Base-by-base conservation (phyloP, 2,888 invertebrate genomes). In the Caenorhabditis virilis region DNA sequence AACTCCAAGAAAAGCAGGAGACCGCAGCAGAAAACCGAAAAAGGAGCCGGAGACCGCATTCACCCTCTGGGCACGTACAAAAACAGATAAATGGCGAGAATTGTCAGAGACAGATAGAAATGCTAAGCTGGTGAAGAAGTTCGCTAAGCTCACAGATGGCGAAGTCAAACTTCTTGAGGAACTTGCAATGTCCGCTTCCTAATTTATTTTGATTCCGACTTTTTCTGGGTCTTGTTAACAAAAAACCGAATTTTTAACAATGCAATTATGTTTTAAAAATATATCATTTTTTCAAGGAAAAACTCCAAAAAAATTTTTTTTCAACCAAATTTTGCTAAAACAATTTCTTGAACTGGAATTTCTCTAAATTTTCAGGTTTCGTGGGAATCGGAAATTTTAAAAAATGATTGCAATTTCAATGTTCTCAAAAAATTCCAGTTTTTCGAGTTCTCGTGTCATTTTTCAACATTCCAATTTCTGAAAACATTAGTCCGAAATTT, bases 21-120 rank as follows among this genome's bases (percentile, higher is more conserved):
- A 39, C n/a, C 16, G 45, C 18, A 58, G 50, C n/a, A 38, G 13
- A 43, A 22, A 13, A 0, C 16, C 1, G 0, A 49, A 49, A 39
- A 60, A 54, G 16, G 38, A 45, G n/a, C 25, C 41, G 9, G 54
- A 38, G n/a, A 61, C 61, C 0, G 55, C 55, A 1, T 61, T 35
- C 55, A 36, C n/a, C 16, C 39, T 61, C 11, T 61, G 49, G 39
- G 49, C 50, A 23, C 45, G 36, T 47, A 36, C 61, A 1, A 61
- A 42, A n/a, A 23, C 22, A 25, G 61, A 55, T 20, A 61, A 61
- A 55, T 61, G 13, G 7, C 25, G 50, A 7, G 55, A 61, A 18
- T 30, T 61, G 41, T 51, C 61, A 16, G 55, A 61, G 9, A 55
- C 46, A 11, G 51, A 45, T 2, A 49, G 61, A 23, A 53, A 61